These are phyloP conservation scores for Periophthalmus magnuspinnatus DNA, from an alignment of 2,797 vertebrate species.

Conservation along the genomic window DNA sequence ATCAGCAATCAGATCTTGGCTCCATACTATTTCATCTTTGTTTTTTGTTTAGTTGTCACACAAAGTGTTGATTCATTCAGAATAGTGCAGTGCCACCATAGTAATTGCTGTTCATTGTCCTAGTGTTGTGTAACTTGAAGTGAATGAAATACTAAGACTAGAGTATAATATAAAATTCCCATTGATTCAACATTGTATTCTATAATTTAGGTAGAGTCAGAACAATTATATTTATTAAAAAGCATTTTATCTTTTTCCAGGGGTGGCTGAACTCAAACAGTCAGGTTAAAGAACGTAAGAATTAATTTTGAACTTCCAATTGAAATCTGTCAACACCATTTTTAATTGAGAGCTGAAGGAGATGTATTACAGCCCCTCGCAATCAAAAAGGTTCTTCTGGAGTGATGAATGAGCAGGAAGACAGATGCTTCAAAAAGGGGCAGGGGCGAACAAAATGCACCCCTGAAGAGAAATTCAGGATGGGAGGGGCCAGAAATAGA, in stretches of 20 bases:
- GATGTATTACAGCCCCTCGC: constrained; percentile 31
- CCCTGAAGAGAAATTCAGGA: constrained; percentile 14
- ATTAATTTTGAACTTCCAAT: constrained; percentile 41
- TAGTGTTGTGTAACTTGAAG: neutral
- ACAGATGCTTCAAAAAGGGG: constrained; percentile 50
- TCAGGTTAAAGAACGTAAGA: constrained; percentile 17
- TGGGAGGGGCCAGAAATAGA: constrained; percentile 5
- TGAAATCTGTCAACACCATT: constrained; percentile 39
- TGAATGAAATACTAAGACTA: neutral
- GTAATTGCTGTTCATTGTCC: neutral
- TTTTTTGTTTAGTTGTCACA: neutral
- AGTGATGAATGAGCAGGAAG: constrained; percentile 48
- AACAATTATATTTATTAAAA: neutral
- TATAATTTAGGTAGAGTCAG: neutral
- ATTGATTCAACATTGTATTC: neutral
- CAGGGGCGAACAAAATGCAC: constrained; percentile 39
- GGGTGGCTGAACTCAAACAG: neutral
- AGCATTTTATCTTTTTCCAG: neutral
- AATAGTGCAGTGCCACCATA: neutral
- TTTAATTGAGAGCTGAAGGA: constrained; percentile 46
- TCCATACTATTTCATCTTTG: neutral
- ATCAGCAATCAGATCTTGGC: neutral
- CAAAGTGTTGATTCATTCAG: neutral
- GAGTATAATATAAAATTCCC: neutral
- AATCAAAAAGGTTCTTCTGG: constrained; percentile 54